phyloP scores from a whole-genome alignment of 2,888 invertebrate genomes.

The Sympetrum striolatum region DNA sequence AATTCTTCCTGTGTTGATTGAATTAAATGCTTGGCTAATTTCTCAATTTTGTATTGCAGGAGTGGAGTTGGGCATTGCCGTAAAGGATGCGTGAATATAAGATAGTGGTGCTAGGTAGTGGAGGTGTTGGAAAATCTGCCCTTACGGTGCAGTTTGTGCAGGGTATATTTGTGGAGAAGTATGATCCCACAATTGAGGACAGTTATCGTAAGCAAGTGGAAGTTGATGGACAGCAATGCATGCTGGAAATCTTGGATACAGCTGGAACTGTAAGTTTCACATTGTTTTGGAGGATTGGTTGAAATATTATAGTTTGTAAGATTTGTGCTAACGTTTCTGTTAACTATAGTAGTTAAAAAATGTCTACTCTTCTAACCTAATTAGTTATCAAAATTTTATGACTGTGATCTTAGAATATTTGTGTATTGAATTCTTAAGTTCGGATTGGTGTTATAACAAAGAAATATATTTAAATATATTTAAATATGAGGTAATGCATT shows the following conservation, averaged over 20 bases:
- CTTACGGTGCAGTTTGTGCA: constrained; percentile 97
- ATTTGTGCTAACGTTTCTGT: too few species aligned
- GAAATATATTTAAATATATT: too few species aligned
- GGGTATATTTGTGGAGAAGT: constrained; percentile 99
- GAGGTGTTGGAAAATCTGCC: constrained; percentile 99
- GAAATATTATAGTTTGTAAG: neutral
- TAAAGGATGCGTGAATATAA: constrained; percentile 96
- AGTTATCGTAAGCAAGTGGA: constrained; percentile 99
- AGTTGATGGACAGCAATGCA: constrained; percentile 99
- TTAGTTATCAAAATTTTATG: neutral
- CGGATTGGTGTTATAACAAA: neutral
- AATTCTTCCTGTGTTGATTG: too few species aligned
- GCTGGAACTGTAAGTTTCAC: constrained; percentile 86
- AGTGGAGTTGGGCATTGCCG: constrained; percentile 46
- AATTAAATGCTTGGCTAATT: neutral
- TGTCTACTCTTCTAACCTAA: too few species aligned
- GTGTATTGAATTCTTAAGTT: neutral
- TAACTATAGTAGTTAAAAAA: too few species aligned
- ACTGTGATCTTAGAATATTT: neutral
- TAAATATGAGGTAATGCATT: too few species aligned
- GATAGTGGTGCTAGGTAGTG: constrained; percentile 98
- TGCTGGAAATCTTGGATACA: constrained; percentile 99
- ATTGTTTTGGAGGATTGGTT: too few species aligned
- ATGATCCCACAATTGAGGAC: constrained; percentile 99
- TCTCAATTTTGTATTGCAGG: constrained; percentile 17